Evolutionary conservation across 2,797 vertebrate species (phyloP).

Genomic region (Bryconaethiops microstoma): DNA sequence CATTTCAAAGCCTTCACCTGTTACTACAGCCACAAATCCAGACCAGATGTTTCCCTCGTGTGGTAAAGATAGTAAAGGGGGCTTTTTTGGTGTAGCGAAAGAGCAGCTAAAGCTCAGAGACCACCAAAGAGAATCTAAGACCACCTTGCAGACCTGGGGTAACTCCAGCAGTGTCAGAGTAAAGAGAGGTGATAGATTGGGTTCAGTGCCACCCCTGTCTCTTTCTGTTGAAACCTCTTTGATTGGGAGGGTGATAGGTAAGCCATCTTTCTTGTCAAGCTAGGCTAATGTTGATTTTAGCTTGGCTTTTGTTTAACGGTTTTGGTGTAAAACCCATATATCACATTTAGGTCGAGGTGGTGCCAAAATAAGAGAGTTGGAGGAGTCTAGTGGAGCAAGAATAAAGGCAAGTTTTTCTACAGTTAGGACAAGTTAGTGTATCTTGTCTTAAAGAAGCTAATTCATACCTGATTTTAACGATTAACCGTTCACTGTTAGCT

Average conservation of each 20-base stretch:
- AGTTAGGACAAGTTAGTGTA: too few species aligned
- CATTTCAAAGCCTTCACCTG: conserved; percentile 16
- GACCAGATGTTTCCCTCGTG: background rate
- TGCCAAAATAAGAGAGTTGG: conserved; percentile 86
- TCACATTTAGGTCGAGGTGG: conserved; percentile 84
- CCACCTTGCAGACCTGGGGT: background rate
- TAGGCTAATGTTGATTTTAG: background rate
- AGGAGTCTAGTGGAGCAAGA: conserved; percentile 82
- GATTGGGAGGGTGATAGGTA: conserved; percentile 86
- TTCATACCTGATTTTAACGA: too few species aligned
- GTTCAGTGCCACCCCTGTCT: conserved; percentile 59
- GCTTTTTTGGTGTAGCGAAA: conserved; percentile 22
- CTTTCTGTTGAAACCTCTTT: conserved; percentile 73
- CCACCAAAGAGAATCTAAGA: background rate
- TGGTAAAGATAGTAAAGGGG: background rate
- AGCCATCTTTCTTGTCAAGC: background rate
- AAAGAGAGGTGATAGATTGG: background rate
- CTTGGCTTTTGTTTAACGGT: background rate
- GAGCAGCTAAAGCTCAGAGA: background rate
- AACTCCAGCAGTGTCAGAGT: background rate
- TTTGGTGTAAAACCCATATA: too few species aligned
- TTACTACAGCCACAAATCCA: rapidly evolving
- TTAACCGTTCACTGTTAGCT: too few species aligned
- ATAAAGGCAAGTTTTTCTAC: conserved; percentile 81
- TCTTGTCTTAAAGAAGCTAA: too few species aligned